phyloP scores from a whole-genome alignment of 2,113 vertebrate genomes.

The Pseudorectes ferrugineus region DNA sequence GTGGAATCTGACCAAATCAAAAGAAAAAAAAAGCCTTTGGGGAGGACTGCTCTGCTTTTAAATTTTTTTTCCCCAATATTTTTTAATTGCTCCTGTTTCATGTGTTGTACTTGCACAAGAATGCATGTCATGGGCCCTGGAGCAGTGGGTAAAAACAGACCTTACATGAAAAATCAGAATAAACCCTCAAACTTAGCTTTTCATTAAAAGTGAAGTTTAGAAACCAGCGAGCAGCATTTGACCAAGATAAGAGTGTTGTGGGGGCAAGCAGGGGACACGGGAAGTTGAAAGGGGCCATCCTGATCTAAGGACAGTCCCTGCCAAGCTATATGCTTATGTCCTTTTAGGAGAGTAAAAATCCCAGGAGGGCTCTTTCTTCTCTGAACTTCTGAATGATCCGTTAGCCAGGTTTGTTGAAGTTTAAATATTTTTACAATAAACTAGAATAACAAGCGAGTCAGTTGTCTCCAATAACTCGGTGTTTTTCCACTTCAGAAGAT shows the following conservation, averaged over 20 bases:
- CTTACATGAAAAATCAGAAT: background rate
- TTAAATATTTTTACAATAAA: background rate
- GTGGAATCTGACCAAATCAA: background rate
- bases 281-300: background rate
- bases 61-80: background rate
- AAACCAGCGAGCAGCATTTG: background rate
- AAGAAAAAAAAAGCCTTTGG: background rate
- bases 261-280: background rate
- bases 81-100: background rate
- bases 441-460: background rate
- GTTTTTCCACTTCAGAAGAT: background rate
- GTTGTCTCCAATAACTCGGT: background rate
- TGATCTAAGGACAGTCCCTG: background rate
- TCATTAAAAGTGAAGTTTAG: background rate
- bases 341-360: background rate
- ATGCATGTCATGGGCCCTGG: accelerated
- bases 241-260: background rate
- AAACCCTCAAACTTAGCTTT: background rate
- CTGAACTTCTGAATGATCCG: background rate
- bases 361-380: background rate
- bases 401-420: background rate
- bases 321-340: background rate
- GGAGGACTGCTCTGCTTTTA: background rate
- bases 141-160: background rate
- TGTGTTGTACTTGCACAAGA: background rate